phyloP scores from a whole-genome alignment of 1,140 invertebrate genomes.

The Amyelois transitella region DNA sequence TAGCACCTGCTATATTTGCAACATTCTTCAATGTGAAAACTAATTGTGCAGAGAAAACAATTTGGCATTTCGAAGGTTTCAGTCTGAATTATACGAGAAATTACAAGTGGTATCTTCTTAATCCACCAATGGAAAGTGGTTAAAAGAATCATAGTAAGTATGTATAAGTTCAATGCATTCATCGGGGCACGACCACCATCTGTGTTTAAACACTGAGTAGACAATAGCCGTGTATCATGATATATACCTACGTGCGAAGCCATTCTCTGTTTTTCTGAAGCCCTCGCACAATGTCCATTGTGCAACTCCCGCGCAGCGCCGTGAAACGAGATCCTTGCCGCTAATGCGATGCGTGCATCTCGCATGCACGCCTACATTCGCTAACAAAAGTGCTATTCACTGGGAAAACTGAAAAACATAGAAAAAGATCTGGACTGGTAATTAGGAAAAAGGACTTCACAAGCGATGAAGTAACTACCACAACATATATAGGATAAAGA shows the following conservation, averaged over 20 bases:
- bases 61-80: slow-evolving; percentile 36
- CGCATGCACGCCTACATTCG: slow-evolving; percentile 5
- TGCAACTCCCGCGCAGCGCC: slow-evolving; percentile 36
- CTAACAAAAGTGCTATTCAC: slow-evolving; percentile 6
- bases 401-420: no score
- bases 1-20: slow-evolving; percentile 42
- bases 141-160: not conserved
- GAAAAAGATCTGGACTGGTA: no score
- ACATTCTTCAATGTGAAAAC: slow-evolving; percentile 33
- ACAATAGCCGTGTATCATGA: slow-evolving; percentile 2
- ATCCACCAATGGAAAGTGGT: slow-evolving; percentile 15
- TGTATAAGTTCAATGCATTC: not conserved
- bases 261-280: slow-evolving; percentile 39
- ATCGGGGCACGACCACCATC: not conserved
- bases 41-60: slow-evolving; percentile 35
- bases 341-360: slow-evolving; percentile 8
- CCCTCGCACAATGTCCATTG: slow-evolving; percentile 63
- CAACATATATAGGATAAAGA: no score
- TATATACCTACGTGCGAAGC: slow-evolving; percentile 22
- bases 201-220: not conserved
- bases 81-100: slow-evolving; percentile 16
- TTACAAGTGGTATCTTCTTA: slow-evolving; percentile 23
- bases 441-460: no score
- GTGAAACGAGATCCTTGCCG: slow-evolving; percentile 39
- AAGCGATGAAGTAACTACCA: no score